phyloP scores from a whole-genome alignment of 2,888 invertebrate species.

The Rhagophthalmus giganteus region DNA sequence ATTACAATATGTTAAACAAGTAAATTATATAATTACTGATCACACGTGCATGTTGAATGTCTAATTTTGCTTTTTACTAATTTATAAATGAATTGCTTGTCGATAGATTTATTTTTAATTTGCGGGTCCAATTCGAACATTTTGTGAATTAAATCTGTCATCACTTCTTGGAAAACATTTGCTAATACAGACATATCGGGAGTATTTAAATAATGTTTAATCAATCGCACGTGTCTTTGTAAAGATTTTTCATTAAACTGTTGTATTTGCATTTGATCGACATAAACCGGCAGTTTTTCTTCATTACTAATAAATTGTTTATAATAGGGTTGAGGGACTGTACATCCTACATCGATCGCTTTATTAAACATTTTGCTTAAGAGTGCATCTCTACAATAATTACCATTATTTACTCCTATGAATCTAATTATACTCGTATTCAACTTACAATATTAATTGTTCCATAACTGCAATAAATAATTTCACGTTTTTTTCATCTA shows the following conservation, averaged over 20 bases:
- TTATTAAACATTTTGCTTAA: conserved; percentile 44
- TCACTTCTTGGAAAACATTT: conserved; percentile 40
- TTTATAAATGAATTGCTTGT: conserved; percentile 2
- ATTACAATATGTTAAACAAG: no score
- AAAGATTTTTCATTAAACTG: conserved; percentile 18
- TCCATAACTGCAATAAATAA: no score
- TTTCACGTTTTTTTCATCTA: no score
- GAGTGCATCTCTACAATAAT: conserved; percentile 51
- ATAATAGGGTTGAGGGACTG: conserved; percentile 40
- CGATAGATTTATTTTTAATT: conserved; percentile 5
- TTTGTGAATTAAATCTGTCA: conserved; percentile 41
- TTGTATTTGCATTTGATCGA: no score
- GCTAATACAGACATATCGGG: conserved; percentile 38
- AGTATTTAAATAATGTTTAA: conserved; percentile 37
- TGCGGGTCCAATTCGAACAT: conserved; percentile 38
- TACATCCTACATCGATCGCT: conserved; percentile 30
- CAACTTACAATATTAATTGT: no score
- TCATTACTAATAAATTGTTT: conserved; percentile 40
- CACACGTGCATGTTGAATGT: conserved; percentile 4
- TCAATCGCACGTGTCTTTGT: conserved; percentile 26
- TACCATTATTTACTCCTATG: no score
- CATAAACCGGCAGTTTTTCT: conserved; percentile 4
- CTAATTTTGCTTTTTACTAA: neutral
- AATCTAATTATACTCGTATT: no score
- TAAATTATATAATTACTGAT: neutral